Conservation (phyloP, 2,113 vertebrate genomes). For the Eurypyga helias region DNA sequence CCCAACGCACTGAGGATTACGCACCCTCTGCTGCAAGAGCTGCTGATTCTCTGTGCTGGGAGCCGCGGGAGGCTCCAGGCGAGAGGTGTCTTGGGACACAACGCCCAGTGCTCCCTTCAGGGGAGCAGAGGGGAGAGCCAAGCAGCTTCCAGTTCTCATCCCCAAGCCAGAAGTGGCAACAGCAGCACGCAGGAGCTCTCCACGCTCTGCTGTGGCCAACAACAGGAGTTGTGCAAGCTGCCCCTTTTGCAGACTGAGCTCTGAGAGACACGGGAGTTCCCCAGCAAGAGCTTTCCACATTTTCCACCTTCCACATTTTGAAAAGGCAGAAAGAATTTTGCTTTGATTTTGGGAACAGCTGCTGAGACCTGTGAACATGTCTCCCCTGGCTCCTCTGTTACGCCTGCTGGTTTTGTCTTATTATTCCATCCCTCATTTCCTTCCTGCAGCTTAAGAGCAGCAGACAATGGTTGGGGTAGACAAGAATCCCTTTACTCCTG, state of each 20-base stretch:
- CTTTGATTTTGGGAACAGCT: background rate
- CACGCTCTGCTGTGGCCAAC: background rate
- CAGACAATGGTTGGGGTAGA: background rate
- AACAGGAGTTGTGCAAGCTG: background rate
- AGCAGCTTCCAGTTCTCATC: background rate
- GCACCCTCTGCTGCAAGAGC: rapidly evolving
- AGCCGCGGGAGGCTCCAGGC: background rate
- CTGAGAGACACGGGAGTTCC: background rate
- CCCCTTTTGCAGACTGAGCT: background rate
- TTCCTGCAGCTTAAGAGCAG: background rate
- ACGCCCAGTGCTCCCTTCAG: background rate
- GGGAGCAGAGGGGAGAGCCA: background rate
- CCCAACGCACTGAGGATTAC: rapidly evolving
- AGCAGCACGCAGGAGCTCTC: background rate
- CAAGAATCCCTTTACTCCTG: background rate
- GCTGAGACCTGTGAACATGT: background rate
- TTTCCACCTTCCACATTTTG: background rate
- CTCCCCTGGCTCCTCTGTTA: background rate
- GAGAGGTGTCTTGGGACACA: background rate
- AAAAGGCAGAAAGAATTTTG: background rate
- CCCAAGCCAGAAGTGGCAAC: background rate
- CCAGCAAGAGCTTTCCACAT: background rate
- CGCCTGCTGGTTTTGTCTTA: background rate
- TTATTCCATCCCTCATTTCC: background rate
- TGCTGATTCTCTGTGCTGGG: background rate